A percentile compares a stretch with the other conserved stretches of the same genome.
phyloP scores from a whole-genome alignment of 2,113 vertebrate genomes.

The Callipepla squamata region DNA sequence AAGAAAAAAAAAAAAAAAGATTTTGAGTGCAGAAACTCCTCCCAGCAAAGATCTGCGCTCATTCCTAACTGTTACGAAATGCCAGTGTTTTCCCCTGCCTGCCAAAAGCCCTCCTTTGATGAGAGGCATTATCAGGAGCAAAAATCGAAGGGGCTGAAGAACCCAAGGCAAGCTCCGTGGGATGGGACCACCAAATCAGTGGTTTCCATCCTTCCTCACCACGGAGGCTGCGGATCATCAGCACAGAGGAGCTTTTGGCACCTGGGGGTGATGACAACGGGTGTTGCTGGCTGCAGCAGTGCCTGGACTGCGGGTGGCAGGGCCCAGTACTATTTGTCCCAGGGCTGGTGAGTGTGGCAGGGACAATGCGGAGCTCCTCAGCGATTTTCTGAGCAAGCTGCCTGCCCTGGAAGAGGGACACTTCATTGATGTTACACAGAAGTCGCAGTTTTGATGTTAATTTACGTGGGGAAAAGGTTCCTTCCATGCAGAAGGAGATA shows the following conservation, averaged over 20 bases:
- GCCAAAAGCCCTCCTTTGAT: conserved; percentile 6
- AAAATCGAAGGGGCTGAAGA: background rate
- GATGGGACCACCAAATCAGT: background rate
- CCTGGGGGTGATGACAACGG: background rate
- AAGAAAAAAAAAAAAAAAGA: background rate
- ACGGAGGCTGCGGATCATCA: background rate
- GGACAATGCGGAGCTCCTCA: background rate
- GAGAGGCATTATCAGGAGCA: background rate
- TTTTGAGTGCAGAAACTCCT: conserved; percentile 46
- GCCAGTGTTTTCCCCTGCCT: conserved; percentile 18
- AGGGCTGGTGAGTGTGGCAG: background rate
- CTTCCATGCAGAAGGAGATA: background rate
- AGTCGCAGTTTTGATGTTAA: fast-evolving
- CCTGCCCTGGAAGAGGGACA: background rate
- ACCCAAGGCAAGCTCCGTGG: fast-evolving
- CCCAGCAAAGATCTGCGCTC: conserved; percentile 40
- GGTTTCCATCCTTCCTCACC: background rate
- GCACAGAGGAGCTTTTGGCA: fast-evolving
- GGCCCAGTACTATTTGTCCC: background rate
- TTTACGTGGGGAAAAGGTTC: background rate
- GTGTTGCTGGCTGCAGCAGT: background rate
- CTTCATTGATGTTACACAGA: background rate
- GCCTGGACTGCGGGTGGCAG: background rate
- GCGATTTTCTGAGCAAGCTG: background rate
- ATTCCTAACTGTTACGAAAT: conserved; percentile 34